Evolutionary conservation across 1,140 invertebrate species (phyloP), one percentile per base, ranked within the genome.

Genomic region (Caenorhabditis inopinata): DNA sequence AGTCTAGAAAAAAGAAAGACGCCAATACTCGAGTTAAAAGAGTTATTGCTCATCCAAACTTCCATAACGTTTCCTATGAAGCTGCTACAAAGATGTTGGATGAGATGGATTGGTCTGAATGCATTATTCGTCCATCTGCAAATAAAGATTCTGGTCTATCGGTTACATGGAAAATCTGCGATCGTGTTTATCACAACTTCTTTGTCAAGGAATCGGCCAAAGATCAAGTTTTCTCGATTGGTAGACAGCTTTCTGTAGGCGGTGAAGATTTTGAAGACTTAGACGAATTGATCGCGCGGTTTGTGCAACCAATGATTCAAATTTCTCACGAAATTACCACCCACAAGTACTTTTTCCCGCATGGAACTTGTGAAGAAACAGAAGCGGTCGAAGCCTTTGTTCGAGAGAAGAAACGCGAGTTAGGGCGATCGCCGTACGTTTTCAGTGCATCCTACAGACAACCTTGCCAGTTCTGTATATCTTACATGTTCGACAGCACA

Each of bases 141-240:
- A 86, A 93, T 91, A 96, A 96, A 48, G 92, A 93, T 1, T 94
- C 99, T 89, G 96, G 98, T 89, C 89, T 99, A 51, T 98, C 96
- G 0, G 94, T 97, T 0, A 98, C 96, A 0, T 99, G 96, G 97
- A 99, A 99, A 89, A 96, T 99, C 0, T 92, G 93, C 4, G 94
- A 97, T 62, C 93, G 93, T 16, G 93, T 99, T 79, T 94, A 94
- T 87, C 95, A 98, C 88, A 96, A 99, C 88, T 95, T 99, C 75
- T 95, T 97, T 88, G 93, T 99, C 0, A 90, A 92, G 27, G 97
- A 99, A 90, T 93, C 97, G 89, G 95, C 95, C 11, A 99, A 99
- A 90, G 94, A 95, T 85, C 98, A 99, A 88, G 93, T 93, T 0
- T 99, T 98, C 87, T 96, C 95, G n/a, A 42, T 79, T 29, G 77